Base-by-base conservation (phyloP, 30 jellyfish, hydroid and myxozoan species). In the Chironex yamaguchii region DNA sequence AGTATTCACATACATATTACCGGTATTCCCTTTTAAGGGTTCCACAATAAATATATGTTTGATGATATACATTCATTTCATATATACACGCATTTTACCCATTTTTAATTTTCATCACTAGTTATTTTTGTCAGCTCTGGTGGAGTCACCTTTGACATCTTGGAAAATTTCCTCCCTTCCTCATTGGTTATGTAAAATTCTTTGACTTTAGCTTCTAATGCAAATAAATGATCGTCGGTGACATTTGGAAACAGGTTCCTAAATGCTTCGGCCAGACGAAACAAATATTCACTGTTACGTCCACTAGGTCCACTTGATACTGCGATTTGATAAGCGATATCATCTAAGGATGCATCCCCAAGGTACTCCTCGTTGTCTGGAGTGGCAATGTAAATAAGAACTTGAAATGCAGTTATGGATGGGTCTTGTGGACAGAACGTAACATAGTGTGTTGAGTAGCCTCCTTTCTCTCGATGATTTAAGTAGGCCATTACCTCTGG, bases 381-480 rank as follows among this genome's bases (percentile, higher is more conserved):
- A 34, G 87, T 82, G 0, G 97, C 99, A 49, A 89, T 74, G 90
- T 94, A 94, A 9, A 94, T 89, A n/a, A 52, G 53, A 22, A 89
- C 99, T 20, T 62, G 67, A 30, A 94, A 90, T 3, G 53, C 25
- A 11, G 64, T 17, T 31, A 67, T 12, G 11, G 33, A 49, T 9
- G 64, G 63, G 35, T 79, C 95, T 31, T 65, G 75, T 12, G 97
- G 97, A 22, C 84, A 34, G 52, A 89, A 94, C 34, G 65, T 67
- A 34, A 85, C 92, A 35, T 33, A 52, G 72, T 76, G 82, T 62
- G 80, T 71, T 34, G 99, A 52, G 90, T 94, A 94, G 63, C 99
- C 99, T 0, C 97, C 99, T 71, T 94, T 94, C 74, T 94, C 99
- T 1, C 99, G 88, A 36, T 67, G 91, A 53, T 94, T 78, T 90